phyloP scores from a whole-genome alignment of 2,797 vertebrate species.

The Amphiprion clarkii region DNA sequence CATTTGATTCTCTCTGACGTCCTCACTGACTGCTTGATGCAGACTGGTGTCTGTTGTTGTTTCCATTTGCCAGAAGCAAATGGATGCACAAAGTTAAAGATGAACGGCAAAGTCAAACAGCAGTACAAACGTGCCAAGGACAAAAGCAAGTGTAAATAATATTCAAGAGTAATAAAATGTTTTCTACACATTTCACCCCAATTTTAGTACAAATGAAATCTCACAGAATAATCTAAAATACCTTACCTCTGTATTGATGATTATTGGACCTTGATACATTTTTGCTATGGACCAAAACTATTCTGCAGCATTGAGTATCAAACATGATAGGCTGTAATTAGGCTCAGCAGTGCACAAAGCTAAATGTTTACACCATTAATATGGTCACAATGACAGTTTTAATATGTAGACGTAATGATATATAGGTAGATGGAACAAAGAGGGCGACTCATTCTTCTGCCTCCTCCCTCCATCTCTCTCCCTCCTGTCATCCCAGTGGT shows the following conservation, averaged over 20 bases:
- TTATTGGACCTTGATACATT: no score
- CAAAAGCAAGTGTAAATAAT: neutral
- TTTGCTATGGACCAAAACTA: no score
- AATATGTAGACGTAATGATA: slow-evolving; percentile 5
- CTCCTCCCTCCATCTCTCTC: slow-evolving; percentile 15
- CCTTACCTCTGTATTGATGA: no score
- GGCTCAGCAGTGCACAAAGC: no score
- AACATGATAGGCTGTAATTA: no score
- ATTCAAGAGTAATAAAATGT: neutral
- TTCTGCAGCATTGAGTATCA: no score
- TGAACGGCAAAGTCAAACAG: slow-evolving; percentile 36
- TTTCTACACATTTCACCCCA: no score
- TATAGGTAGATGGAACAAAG: slow-evolving; percentile 1
- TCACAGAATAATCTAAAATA: no score
- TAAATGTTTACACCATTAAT: neutral
- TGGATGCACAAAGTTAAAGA: slow-evolving; percentile 42
- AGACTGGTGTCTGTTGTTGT: slow-evolving; percentile 34
- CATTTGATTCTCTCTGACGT: slow-evolving; percentile 21
- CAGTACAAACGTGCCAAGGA: slow-evolving; percentile 1
- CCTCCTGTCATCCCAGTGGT: slow-evolving; percentile 17
- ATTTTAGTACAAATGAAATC: no score
- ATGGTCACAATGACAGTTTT: neutral
- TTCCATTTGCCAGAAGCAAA: slow-evolving; percentile 35
- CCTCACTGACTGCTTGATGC: slow-evolving; percentile 27
- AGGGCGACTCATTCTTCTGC: slow-evolving; percentile 11